phyloP scores from a whole-genome alignment of 2,888 invertebrate species.

The Phragmatobia fuliginosa region DNA sequence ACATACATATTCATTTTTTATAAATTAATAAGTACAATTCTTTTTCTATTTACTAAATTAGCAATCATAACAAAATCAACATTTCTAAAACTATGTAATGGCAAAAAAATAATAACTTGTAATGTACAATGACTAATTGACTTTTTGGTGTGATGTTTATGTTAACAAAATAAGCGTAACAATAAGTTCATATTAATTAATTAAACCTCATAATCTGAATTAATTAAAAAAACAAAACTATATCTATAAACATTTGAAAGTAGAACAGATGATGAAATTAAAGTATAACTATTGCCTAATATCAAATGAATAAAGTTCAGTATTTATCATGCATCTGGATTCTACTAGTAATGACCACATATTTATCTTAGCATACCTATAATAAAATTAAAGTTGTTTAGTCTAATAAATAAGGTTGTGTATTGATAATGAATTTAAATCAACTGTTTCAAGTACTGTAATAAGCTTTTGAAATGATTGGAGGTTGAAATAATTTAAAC shows the following conservation, averaged over 20 bases:
- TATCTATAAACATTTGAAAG: neutral
- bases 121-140: constrained; percentile 44
- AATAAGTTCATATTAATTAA: constrained; percentile 6
- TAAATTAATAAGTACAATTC: neutral
- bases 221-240: neutral
- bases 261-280: neutral
- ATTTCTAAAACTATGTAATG: constrained; percentile 6
- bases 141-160: constrained; percentile 41
- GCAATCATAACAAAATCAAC: neutral
- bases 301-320: neutral
- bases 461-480: neutral
- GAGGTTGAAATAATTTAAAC: neutral
- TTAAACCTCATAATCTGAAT: neutral
- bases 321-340: neutral
- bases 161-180: constrained; percentile 27
- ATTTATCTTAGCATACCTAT: neutral
- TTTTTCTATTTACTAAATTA: neutral
- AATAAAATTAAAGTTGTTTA: neutral
- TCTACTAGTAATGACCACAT: neutral
- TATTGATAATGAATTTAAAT: neutral
- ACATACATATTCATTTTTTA: neutral
- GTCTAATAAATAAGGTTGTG: neutral
- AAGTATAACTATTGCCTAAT: neutral
- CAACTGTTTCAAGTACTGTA: neutral
- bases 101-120: constrained; percentile 18